phyloP scores from a whole-genome alignment of 37 sponge, comb jelly and placozoan species.

The Trichoplax adhaerens region DNA sequence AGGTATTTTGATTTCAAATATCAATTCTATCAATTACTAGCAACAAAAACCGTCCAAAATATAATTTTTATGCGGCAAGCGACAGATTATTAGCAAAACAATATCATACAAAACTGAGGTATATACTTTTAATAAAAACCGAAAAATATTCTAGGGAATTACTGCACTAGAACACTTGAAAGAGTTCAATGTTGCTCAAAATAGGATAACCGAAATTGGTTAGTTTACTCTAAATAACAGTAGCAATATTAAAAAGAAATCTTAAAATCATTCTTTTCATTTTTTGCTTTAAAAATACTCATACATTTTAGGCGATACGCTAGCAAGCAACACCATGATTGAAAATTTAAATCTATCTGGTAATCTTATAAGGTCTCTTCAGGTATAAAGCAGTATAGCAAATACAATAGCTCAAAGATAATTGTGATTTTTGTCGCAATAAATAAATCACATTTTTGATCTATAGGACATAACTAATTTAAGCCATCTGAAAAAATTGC shows the following conservation, averaged over 20 bases:
- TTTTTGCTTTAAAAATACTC: neutral
- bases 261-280: too few species aligned
- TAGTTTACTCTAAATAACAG: neutral
- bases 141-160: constrained; percentile 26
- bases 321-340: constrained; percentile 17
- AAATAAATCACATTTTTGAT: too few species aligned
- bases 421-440: too few species aligned
- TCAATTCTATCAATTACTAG: too few species aligned
- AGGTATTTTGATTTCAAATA: constrained; percentile 13
- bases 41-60: too few species aligned
- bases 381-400: constrained; percentile 15
- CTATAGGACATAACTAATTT: constrained; percentile 26
- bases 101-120: too few species aligned
- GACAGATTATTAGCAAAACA: too few species aligned
- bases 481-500: constrained; percentile 16
- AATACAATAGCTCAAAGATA: too few species aligned
- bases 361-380: constrained; percentile 33
- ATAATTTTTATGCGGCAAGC: too few species aligned
- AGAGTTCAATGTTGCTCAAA: constrained; percentile 62
- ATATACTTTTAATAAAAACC: neutral
- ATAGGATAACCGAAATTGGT: constrained; percentile 38
- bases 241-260: too few species aligned
- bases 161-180: constrained; percentile 12
- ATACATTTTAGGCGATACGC: constrained; percentile 6
- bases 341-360: constrained; percentile 51